These are phyloP conservation scores for Tapirus terrestris DNA, from an alignment of 2,113 vertebrate genomes.

Conservation along the genomic window DNA sequence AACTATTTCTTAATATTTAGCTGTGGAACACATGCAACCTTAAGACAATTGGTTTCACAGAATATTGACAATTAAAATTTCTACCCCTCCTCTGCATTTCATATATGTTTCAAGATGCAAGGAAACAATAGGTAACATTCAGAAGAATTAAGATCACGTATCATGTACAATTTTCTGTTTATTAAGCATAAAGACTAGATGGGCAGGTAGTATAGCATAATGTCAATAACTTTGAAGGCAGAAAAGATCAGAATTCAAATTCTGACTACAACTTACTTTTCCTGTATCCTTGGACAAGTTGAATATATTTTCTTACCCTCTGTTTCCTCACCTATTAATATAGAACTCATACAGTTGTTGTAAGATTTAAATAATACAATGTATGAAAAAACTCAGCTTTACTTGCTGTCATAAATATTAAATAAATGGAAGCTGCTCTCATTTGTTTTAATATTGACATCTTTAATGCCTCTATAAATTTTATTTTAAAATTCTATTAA, in stretches of 20 bases:
- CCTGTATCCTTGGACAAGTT: background rate
- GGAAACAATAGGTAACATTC: background rate
- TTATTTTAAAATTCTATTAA: background rate
- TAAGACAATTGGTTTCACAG: background rate
- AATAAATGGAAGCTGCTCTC: background rate
- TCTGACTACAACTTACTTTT: background rate
- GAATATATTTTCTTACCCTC: background rate
- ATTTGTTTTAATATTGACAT: background rate
- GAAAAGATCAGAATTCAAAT: background rate
- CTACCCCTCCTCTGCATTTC: background rate
- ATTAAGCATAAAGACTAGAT: background rate
- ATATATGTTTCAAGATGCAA: background rate
- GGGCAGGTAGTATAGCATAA: background rate
- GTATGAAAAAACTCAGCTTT: background rate
- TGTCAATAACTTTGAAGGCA: background rate
- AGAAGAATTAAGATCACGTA: background rate
- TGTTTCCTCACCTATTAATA: background rate
- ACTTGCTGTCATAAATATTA: background rate
- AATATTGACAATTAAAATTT: background rate
- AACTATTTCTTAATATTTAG: background rate
- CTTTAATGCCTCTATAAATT: background rate
- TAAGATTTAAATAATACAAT: background rate
- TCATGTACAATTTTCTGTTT: background rate
- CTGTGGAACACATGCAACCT: background rate
- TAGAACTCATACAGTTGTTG: fast-evolving